Evolutionary conservation across 2,113 vertebrate species (phyloP), one percentile per base, ranked within the genome.

Genomic region (Genyomyrus donnyi): DNA sequence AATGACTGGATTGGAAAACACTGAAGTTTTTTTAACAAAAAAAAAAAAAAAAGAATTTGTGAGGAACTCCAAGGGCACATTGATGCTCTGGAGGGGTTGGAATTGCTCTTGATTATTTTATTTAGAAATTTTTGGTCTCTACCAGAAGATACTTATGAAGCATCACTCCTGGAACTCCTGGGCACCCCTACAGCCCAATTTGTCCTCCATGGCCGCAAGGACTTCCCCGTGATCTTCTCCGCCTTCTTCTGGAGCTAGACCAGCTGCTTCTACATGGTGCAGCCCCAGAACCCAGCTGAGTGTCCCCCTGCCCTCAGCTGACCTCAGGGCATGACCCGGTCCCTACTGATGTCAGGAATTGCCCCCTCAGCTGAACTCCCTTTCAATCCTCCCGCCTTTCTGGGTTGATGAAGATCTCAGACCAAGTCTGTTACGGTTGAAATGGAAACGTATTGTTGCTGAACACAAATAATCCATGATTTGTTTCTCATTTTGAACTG

Each of bases 161-260:
- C 83, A 88, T 31, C 88, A 91, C 88, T 42, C 52, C 27, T 80
- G 53, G 89, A 88, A 11, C 5, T 89, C 46, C 42, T 89, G 84
- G 88, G 19, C 5, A 5, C 83, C 89, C 11, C 84, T 89, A 13
- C 88, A 89, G 70, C 39, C 15, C 5, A 89, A 62, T 42, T 62
- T 83, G 17, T 2, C 13, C 62, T 52, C 21, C 84, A 88, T 15
- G 24, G 7, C 45, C 27, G 24, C 27, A 35, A 39, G 46, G 50
- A 88, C 42, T 90, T 89, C 52, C 21, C 50, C 31, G 9, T 80
- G 50, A 90, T 31, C 62, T 91, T 91, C 89, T 80, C 87, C 31
- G 46, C 89, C 10, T 91, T 90, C 88, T 89, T 66, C 83, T 88
- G 88, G 88, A 83, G 49, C 52, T 91, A 85, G 88, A 90, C 17